These are phyloP conservation scores for Rhagoletis zephyria DNA, from an alignment of 1,140 invertebrate genomes.

Conservation along the genomic window DNA sequence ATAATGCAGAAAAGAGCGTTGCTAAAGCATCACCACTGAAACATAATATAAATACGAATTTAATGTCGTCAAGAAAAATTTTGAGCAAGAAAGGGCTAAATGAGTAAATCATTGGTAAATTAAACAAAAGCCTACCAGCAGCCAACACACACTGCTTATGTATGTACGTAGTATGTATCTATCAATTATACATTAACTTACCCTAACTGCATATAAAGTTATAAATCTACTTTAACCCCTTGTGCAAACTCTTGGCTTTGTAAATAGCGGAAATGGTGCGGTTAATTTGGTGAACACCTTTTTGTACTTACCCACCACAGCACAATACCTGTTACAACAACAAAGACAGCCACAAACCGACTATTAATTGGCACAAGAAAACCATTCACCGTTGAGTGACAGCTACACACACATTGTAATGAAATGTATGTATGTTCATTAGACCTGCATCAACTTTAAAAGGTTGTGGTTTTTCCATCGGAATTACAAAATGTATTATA, in stretches of 20 bases:
- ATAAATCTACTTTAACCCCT: not conserved
- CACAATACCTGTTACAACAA: not conserved
- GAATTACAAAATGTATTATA: too few relatives aligned
- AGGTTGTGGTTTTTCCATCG: too few relatives aligned
- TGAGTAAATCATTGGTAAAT: not conserved
- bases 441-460: too few relatives aligned
- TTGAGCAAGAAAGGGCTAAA: not conserved
- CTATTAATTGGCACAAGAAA: conserved; percentile 41
- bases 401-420: not conserved
- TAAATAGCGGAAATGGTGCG: not conserved
- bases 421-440: too few relatives aligned
- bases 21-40: conserved; percentile 75
- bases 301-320: not conserved
- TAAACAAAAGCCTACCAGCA: not conserved
- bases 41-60: not conserved
- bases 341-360: not conserved
- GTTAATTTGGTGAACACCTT: conserved; percentile 41
- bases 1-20: conserved; percentile 90
- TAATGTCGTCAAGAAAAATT: not conserved
- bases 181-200: conserved; percentile 13
- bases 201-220: not conserved
- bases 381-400: not conserved
- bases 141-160: not conserved
- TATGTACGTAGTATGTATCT: not conserved
- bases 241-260: not conserved